Conservation (phyloP, 2,797 vertebrate genomes). For the Sebastolobus altivelis region DNA sequence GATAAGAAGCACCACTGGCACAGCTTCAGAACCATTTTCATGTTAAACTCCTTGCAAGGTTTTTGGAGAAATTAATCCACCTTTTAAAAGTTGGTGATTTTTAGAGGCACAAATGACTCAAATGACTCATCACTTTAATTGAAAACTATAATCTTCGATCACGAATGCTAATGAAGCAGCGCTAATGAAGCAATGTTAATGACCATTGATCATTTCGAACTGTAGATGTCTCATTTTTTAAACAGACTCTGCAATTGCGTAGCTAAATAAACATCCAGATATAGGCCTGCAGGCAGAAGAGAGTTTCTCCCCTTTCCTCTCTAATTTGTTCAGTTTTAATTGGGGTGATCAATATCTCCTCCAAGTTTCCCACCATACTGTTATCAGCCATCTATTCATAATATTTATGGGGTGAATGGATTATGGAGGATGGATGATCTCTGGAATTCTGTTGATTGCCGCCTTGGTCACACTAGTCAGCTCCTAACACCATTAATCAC, state of each 20-base stretch:
- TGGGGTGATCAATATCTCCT: conserved; percentile 54
- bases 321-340: conserved; percentile 57
- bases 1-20: conserved; percentile 19
- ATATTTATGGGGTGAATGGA: conserved; percentile 11
- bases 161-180: conserved; percentile 28
- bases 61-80: not conserved
- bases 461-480: conserved; percentile 45
- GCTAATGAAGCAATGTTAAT: conserved; percentile 38
- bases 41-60: conserved; percentile 10
- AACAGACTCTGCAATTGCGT: not conserved
- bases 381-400: conserved; percentile 43
- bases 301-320: conserved; percentile 13
- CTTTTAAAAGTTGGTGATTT: conserved; percentile 5
- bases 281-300: conserved; percentile 4
- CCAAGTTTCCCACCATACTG: conserved; percentile 15
- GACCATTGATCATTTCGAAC: conserved; percentile 47
- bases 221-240: conserved; percentile 27
- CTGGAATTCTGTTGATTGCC: conserved; percentile 56
- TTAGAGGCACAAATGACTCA: not conserved
- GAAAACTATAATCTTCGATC: conserved; percentile 35
- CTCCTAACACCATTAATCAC: conserved; percentile 56
- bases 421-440: conserved; percentile 9
- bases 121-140: conserved; percentile 46
- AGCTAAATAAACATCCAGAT: conserved; percentile 40
- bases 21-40: conserved; percentile 18